Evolutionary conservation across 2,113 vertebrate species (phyloP).

Genomic region (Spea bombifrons): DNA sequence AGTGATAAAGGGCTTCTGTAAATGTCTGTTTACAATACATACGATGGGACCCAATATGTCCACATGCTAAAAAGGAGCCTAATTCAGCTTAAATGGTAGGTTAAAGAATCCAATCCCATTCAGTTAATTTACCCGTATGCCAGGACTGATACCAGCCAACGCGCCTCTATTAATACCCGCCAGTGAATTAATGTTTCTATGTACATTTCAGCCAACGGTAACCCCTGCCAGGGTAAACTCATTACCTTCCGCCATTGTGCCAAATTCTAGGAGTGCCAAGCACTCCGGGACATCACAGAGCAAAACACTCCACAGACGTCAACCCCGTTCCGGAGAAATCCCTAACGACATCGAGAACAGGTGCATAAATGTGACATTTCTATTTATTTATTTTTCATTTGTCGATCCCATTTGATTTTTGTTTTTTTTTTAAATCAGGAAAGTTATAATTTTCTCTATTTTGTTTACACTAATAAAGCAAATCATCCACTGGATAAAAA

Average conservation of each 20-base stretch:
- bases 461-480: too few species aligned
- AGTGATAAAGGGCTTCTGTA: too few species aligned
- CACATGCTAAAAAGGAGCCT: background rate
- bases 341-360: conserved; percentile 4
- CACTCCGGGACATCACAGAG: background rate
- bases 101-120: background rate
- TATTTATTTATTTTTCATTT: background rate
- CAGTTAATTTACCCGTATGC: background rate
- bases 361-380: background rate
- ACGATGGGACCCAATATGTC: background rate
- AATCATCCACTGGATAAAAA: too few species aligned
- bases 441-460: too few species aligned
- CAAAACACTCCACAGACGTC: background rate
- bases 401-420: too few species aligned
- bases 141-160: conserved; percentile 3
- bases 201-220: conserved; percentile 2
- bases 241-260: conserved; percentile 26
- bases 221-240: conserved; percentile 27
- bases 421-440: too few species aligned
- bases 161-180: conserved; percentile 17
- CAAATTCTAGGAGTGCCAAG: conserved; percentile 12
- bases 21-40: background rate
- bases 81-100: background rate
- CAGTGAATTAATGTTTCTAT: conserved; percentile 19
- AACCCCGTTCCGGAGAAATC: background rate